Conservation (phyloP, 1,140 invertebrate genomes). For the Bombus consobrinus region DNA sequence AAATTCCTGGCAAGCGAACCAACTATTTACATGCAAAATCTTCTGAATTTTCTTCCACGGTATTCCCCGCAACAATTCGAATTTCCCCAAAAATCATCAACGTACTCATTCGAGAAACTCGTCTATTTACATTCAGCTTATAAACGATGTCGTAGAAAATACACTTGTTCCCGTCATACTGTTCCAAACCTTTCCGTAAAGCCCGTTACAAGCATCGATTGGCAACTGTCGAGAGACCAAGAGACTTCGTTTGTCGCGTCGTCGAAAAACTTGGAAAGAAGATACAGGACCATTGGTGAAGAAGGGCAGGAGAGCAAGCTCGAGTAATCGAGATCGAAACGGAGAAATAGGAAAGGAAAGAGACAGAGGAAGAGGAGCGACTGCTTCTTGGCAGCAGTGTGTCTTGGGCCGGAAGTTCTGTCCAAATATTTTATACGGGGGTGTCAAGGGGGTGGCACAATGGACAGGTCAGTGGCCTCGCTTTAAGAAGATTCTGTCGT, state of each 20-base stretch:
- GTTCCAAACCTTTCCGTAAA: neutral
- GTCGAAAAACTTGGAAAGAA: neutral
- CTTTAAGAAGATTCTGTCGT: constrained; percentile 37
- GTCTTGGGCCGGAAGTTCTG: constrained; percentile 47
- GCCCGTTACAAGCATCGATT: neutral
- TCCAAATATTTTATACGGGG: constrained; percentile 56
- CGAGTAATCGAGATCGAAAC: constrained; percentile 10
- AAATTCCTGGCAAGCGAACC: neutral
- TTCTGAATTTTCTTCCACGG: neutral
- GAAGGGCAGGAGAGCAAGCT: neutral
- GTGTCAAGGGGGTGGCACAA: constrained; percentile 37
- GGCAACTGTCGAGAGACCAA: neutral
- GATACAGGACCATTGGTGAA: neutral
- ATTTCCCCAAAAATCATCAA: neutral
- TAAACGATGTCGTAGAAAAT: neutral
- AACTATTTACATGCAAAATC: neutral
- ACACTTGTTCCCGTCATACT: neutral
- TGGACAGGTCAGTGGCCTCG: constrained; percentile 46
- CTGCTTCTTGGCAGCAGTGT: constrained; percentile 19
- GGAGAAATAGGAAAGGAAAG: neutral
- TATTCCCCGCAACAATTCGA: neutral
- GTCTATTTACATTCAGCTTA: neutral
- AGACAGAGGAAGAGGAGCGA: neutral
- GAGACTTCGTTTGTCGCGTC: neutral
- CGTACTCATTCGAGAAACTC: neutral